These are phyloP conservation scores for Mobula birostris DNA, from an alignment of 2,113 vertebrate species.

Conservation along the genomic window DNA sequence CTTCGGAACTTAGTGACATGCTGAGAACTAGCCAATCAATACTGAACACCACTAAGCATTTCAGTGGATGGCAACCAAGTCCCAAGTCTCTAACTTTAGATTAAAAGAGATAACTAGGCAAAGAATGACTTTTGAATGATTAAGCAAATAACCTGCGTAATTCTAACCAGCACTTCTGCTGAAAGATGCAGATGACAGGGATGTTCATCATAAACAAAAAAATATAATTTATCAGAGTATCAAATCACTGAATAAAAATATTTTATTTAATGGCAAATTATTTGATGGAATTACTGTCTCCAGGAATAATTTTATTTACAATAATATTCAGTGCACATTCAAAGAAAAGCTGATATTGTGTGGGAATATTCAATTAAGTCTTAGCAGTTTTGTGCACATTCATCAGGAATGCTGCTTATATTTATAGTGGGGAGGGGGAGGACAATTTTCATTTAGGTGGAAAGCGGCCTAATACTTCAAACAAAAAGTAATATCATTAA, in stretches of 20 bases:
- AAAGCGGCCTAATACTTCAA: slow-evolving; percentile 14
- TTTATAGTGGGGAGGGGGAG: not conserved
- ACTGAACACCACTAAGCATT: not conserved
- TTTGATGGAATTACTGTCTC: not conserved
- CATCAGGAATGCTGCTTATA: not conserved
- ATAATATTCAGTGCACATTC: not conserved
- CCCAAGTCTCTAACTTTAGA: not conserved
- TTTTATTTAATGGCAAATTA: not conserved
- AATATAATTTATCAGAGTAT: not conserved
- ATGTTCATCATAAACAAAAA: not conserved
- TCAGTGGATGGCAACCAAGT: not conserved
- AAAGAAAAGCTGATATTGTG: not conserved
- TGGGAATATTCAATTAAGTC: not conserved
- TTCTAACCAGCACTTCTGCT: not conserved
- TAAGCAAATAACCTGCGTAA: not conserved
- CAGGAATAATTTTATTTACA: not conserved
- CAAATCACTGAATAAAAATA: not conserved
- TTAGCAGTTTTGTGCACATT: not conserved
- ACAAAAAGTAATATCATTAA: slow-evolving; percentile 43
- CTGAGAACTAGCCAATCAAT: not conserved
- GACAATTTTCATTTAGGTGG: not conserved
- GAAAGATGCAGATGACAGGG: not conserved
- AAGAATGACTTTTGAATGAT: not conserved
- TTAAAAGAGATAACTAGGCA: not conserved
- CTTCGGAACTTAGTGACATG: not conserved